Conservation (phyloP, 1,140 invertebrate species). For the Forficula auricularia region DNA sequence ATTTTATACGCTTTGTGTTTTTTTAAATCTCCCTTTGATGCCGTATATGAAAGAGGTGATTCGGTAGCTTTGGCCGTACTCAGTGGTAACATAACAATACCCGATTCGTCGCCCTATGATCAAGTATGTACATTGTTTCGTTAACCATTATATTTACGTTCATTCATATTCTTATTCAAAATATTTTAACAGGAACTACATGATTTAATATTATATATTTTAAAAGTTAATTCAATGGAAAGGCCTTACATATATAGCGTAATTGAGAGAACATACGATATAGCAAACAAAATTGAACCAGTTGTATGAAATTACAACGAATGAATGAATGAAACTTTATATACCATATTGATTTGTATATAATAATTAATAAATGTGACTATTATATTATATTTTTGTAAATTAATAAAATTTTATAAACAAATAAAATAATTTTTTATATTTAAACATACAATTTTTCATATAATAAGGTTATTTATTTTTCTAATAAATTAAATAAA, state of each 20-base stretch:
- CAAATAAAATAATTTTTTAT: no score
- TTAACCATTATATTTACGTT: not conserved
- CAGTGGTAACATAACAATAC: slow-evolving; percentile 56
- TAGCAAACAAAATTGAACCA: slow-evolving; percentile 32
- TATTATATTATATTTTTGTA: no score
- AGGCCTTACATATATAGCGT: slow-evolving; percentile 53
- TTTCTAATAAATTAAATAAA: no score
- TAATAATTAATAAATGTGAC: no score
- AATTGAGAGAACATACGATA: slow-evolving; percentile 39
- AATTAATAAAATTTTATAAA: no score
- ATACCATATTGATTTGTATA: no score
- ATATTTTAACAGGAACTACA: slow-evolving; percentile 40
- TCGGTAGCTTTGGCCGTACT: slow-evolving; percentile 72
- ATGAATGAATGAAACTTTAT: no score
- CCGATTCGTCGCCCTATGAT: slow-evolving; percentile 45
- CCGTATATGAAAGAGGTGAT: slow-evolving; percentile 68
- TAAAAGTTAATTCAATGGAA: slow-evolving; percentile 57
- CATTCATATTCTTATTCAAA: not conserved
- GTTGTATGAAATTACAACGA: slow-evolving; percentile 27
- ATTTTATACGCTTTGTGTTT: slow-evolving; percentile 70
- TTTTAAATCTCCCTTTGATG: slow-evolving; percentile 72
- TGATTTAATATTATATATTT: slow-evolving; percentile 47
- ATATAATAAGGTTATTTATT: no score
- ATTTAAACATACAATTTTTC: no score
- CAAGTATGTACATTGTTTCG: slow-evolving; percentile 27